These are phyloP conservation scores for Saimiri boliviensis DNA, from an alignment of 2,113 vertebrate species.

Conservation along the genomic window DNA sequence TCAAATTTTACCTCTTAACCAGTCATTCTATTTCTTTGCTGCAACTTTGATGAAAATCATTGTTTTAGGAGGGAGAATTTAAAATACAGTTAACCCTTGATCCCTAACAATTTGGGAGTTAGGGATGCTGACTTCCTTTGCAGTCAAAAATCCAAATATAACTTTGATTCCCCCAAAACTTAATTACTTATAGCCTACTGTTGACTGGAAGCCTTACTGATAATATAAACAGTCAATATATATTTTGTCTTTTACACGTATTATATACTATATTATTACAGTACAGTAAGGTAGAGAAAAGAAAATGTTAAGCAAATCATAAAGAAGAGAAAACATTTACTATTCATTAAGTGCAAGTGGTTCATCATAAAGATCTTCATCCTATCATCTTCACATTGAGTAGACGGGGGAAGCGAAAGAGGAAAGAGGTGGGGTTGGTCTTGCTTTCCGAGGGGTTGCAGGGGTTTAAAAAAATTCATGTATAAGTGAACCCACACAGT, in stretches of 20 bases:
- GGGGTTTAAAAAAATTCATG: not conserved
- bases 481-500: not conserved
- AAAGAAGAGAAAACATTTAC: not conserved
- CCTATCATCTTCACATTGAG: not conserved
- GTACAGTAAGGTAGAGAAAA: not conserved
- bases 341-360: not conserved
- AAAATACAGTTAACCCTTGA: not conserved
- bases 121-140: not conserved
- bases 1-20: not conserved
- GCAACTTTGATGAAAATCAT: slow-evolving; percentile 1
- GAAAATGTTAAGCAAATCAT: not conserved
- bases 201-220: not conserved
- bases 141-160: not conserved
- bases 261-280: not conserved
- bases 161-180: not conserved
- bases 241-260: not conserved
- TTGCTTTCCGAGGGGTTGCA: not conserved
- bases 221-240: not conserved
- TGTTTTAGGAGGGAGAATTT: slow-evolving; percentile 8
- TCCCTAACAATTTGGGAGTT: not conserved
- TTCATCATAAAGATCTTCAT: not conserved
- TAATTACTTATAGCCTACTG: not conserved
- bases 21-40: slow-evolving; percentile 20
- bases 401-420: not conserved
- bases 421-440: not conserved